Evolutionary conservation across 2,113 vertebrate species (phyloP).

Genomic region (Cathartes aura): DNA sequence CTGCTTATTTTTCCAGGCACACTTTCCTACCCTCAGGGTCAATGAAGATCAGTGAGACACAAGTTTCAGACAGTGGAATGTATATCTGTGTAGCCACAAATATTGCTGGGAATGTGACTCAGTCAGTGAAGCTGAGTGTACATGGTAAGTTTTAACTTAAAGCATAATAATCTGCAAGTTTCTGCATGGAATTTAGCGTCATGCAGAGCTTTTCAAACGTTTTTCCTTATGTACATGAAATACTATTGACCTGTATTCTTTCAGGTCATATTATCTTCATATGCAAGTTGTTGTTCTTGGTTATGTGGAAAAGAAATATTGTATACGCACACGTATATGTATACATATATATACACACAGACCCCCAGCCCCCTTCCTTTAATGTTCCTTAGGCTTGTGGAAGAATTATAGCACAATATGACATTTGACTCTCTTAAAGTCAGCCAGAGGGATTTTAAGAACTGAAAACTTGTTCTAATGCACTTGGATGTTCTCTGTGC

Average conservation of each 20-base stretch:
- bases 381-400: not conserved
- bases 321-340: not conserved
- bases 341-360: not conserved
- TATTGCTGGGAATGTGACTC: constrained; percentile 93
- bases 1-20: constrained; percentile 82
- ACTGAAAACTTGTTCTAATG: not conserved
- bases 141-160: constrained; percentile 80
- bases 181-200: not conserved
- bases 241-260: not conserved
- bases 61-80: constrained; percentile 87
- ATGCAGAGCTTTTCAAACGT: not conserved
- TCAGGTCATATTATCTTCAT: not conserved
- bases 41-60: constrained; percentile 89
- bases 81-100: constrained; percentile 94
- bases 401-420: not conserved
- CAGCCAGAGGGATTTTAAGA: not conserved
- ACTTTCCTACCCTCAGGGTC: constrained; percentile 90
- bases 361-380: not conserved
- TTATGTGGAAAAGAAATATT: not conserved
- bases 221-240: not conserved
- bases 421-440: not conserved
- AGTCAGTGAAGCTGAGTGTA: constrained; percentile 84
- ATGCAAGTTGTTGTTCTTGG: not conserved
- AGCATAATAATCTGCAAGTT: not conserved
- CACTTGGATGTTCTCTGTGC: not conserved